Conservation (phyloP, 2,888 invertebrate species). For the Dichetophora obliterata region DNA sequence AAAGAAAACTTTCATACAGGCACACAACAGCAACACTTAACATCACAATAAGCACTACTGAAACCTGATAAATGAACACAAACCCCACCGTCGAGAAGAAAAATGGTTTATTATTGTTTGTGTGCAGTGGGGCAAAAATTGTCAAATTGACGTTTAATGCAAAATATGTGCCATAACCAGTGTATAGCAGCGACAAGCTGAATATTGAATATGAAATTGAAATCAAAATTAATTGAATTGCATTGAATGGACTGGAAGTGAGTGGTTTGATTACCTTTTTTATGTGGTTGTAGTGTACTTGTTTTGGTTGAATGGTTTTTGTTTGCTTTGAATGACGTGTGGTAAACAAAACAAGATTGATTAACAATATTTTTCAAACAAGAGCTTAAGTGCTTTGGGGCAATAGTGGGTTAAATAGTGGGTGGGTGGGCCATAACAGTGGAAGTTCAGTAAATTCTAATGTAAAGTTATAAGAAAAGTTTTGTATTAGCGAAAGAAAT, state of each 20-base stretch:
- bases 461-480: too few species aligned
- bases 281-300: neutral
- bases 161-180: neutral
- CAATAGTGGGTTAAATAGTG: too few species aligned
- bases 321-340: too few species aligned
- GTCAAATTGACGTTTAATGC: conserved; percentile 15
- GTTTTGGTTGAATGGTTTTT: too few species aligned
- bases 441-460: too few species aligned
- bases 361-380: neutral
- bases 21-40: conserved; percentile 36
- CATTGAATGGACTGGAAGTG: neutral
- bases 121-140: neutral
- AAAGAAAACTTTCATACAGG: conserved; percentile 3
- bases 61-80: conserved; percentile 8
- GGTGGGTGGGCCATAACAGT: too few species aligned
- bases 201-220: neutral
- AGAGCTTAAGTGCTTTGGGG: neutral
- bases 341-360: neutral
- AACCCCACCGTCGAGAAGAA: neutral
- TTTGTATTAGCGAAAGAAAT: too few species aligned
- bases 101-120: neutral
- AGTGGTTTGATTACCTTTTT: neutral
- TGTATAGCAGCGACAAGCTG: neutral
- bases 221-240: neutral
- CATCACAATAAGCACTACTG: conserved; percentile 28